These are phyloP conservation scores for Cephalophus harveyi DNA, from an alignment of 2,113 vertebrate genomes.

Conservation along the genomic window DNA sequence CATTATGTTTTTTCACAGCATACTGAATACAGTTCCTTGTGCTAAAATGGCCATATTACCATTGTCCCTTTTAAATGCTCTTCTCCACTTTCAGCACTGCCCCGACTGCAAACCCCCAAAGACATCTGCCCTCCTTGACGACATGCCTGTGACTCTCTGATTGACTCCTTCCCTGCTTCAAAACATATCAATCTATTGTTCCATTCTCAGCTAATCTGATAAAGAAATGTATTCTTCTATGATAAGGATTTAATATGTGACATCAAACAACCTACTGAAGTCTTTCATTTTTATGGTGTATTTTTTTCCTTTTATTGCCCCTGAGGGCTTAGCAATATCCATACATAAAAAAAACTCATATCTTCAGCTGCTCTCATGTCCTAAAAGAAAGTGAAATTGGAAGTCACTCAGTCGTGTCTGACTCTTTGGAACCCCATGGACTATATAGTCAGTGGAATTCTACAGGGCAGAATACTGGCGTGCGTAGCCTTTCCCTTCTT, in stretches of 20 bases:
- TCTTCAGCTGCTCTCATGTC: background rate
- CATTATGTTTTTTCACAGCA: background rate
- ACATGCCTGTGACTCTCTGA: background rate
- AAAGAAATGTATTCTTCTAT: background rate
- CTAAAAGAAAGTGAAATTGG: background rate
- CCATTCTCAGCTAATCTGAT: background rate
- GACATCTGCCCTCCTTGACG: background rate
- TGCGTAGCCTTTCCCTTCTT: background rate
- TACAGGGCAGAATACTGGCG: background rate
- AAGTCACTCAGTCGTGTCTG: background rate
- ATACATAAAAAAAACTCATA: background rate
- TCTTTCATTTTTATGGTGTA: constrained; percentile 15
- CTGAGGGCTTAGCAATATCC: background rate
- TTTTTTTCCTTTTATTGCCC: background rate
- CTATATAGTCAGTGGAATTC: background rate
- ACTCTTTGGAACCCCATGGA: background rate
- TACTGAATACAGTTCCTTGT: background rate
- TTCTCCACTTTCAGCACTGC: background rate
- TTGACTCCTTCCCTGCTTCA: background rate
- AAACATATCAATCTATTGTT: background rate
- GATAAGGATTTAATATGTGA: background rate
- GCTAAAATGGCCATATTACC: background rate
- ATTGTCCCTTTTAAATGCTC: background rate
- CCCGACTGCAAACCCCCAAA: background rate
- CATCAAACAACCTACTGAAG: background rate